phyloP scores from a whole-genome alignment of 2,888 invertebrate species.

The Trachelus stipa region DNA sequence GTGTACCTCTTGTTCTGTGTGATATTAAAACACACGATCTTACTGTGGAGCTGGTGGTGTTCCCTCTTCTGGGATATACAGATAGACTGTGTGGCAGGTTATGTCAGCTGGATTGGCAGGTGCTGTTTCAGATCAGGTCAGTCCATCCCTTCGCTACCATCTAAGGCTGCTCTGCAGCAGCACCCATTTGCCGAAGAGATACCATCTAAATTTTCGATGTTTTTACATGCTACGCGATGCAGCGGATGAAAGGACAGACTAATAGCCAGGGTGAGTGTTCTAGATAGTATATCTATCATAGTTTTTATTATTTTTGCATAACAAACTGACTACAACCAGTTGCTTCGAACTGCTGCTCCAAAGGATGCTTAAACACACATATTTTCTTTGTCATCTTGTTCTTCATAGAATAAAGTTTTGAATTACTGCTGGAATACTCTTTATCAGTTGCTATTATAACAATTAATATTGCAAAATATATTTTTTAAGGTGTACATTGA shows the following conservation, averaged over 20 bases:
- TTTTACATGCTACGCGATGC: constrained; percentile 67
- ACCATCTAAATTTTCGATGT: constrained; percentile 56
- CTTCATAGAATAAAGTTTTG: neutral
- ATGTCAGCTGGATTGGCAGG: constrained; percentile 64
- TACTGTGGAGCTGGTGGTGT: constrained; percentile 11
- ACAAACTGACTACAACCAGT: neutral
- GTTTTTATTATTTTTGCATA: neutral
- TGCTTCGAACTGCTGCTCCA: neutral
- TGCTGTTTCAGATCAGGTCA: constrained; percentile 61
- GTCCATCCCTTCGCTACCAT: constrained; percentile 41
- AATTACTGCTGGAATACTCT: neutral
- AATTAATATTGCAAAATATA: neutral
- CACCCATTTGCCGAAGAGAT: constrained; percentile 44
- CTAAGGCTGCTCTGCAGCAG: constrained; percentile 23
- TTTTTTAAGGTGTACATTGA: neutral
- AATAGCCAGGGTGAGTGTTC: constrained; percentile 62
- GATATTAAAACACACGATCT: constrained; percentile 24
- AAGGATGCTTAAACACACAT: neutral
- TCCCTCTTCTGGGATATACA: constrained; percentile 18
- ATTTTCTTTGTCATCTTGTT: neutral
- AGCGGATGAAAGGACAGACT: constrained; percentile 67
- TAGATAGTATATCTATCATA: neutral
- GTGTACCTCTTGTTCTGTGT: constrained; percentile 32
- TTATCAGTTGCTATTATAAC: neutral
- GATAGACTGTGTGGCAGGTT: constrained; percentile 48